Evolutionary conservation across 2,113 vertebrate species (phyloP).

Genomic region (Brachypodius melanocephalos): DNA sequence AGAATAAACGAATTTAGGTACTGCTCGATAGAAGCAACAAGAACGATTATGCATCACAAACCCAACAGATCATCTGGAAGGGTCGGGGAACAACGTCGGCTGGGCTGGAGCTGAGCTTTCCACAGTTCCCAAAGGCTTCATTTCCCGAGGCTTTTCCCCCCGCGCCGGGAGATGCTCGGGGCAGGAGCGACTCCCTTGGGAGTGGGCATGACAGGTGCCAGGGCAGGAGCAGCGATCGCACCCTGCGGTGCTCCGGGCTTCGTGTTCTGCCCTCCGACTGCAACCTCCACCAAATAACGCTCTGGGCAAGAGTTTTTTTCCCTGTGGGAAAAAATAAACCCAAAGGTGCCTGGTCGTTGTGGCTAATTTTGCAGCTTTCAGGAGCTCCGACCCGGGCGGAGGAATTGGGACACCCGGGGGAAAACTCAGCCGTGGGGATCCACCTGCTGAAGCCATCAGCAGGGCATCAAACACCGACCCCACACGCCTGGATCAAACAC

Average conservation of each 20-base stretch:
- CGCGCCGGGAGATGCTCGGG: background rate
- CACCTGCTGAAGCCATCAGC: background rate
- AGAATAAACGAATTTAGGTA: constrained; percentile 32
- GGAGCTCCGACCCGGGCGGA: background rate
- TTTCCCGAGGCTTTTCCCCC: background rate
- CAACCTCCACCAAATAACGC: background rate
- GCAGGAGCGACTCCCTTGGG: background rate
- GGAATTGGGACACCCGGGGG: background rate
- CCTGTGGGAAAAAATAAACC: background rate
- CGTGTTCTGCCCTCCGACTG: background rate
- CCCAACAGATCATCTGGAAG: background rate
- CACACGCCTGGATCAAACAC: background rate
- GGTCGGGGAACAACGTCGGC: background rate
- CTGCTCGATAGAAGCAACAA: background rate
- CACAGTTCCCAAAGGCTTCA: background rate
- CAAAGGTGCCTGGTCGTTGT: background rate
- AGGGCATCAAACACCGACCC: background rate
- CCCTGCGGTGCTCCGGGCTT: background rate
- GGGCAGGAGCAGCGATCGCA: background rate
- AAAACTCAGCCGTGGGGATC: background rate
- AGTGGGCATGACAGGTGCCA: fast-evolving
- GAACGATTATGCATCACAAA: background rate
- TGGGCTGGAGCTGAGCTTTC: background rate
- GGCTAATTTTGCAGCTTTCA: background rate
- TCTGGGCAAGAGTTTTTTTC: background rate